Evolutionary conservation across 2,113 vertebrate species (phyloP), one percentile per base, ranked within the genome.

Genomic region (Phainopepla nitens): DNA sequence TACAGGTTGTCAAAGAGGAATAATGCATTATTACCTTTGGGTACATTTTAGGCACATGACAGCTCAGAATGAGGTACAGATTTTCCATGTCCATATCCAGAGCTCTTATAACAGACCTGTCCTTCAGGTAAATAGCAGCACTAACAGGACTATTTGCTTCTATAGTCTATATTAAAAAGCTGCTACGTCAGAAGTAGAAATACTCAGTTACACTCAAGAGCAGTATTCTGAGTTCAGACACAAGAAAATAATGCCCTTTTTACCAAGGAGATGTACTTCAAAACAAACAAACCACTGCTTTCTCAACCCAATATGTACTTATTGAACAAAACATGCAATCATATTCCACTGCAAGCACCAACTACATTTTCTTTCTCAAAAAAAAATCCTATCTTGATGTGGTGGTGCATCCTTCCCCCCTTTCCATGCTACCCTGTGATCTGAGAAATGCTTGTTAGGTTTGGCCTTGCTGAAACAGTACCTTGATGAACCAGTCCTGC

Each of bases 301-400:
- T 71, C 95, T 93, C 78, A 93, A 75, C 60, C 71, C 82, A 94
- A 66, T 91, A 78, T 56, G 7, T 71, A 62, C 45, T 89, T 91
- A 49, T 14, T 25, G n/a, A 90, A 80, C 80, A 96, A 95, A 97
- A 92, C 80, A 94, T 53, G 41, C 22, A 83, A 81, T 82, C 50
- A 61, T 66, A 54, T 85, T 93, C 35, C 47, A 76, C 36, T 42
- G 51, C 41, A 94, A 97, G 84, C 57, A 86, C 66, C 15, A 15
- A 78, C 72, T 44, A 75, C 6, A 53, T 61, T 93, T 76, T 50
- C 60, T 35, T 19, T 13, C 13, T 39, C 33, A 4, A 29, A 65
- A 89, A 39, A 82, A 64, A 33, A 16, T 5, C 19, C 25, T 39
- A 33, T 10, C 11, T 20, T 89, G 62, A n/a, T 24, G 10, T 12